A percentile compares a stretch with the other conserved stretches of the same genome.
These are phyloP conservation scores for Pachydiplax longipennis DNA, from an alignment of 2,888 invertebrate species.

Conservation along the genomic window DNA sequence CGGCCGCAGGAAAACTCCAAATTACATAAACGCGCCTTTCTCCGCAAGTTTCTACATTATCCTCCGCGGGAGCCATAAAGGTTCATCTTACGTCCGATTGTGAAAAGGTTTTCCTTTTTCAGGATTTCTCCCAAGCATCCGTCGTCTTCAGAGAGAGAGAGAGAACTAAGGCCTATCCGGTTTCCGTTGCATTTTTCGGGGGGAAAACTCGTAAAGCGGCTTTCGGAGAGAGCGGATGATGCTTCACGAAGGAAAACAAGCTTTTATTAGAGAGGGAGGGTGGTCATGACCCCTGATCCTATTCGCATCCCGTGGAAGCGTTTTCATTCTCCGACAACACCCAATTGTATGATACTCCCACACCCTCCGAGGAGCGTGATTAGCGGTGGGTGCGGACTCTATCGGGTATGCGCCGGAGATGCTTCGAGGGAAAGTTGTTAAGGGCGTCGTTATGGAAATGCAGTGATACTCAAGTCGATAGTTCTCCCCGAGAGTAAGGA, in stretches of 20 bases:
- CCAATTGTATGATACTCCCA: background rate
- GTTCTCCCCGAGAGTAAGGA: background rate
- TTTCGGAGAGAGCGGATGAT: background rate
- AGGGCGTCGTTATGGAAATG: background rate
- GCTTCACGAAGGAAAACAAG: background rate
- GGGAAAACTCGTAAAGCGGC: background rate
- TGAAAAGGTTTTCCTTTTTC: background rate
- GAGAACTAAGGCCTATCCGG: background rate
- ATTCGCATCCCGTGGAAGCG: background rate
- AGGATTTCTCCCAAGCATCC: background rate
- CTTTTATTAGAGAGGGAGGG: background rate
- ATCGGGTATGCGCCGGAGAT: background rate
- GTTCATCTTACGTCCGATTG: background rate
- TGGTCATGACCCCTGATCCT: background rate
- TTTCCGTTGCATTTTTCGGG: background rate
- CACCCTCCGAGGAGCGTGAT: background rate
- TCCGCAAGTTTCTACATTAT: background rate
- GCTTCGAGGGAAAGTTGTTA: background rate
- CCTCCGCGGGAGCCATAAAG: background rate
- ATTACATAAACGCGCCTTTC: background rate
- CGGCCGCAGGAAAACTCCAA: background rate
- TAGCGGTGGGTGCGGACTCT: background rate
- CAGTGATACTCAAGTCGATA: background rate
- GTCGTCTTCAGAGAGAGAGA: background rate
- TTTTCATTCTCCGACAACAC: background rate